Evolutionary conservation across 1,140 invertebrate genomes (phyloP).

Genomic region (Megalonaias nervosa): DNA sequence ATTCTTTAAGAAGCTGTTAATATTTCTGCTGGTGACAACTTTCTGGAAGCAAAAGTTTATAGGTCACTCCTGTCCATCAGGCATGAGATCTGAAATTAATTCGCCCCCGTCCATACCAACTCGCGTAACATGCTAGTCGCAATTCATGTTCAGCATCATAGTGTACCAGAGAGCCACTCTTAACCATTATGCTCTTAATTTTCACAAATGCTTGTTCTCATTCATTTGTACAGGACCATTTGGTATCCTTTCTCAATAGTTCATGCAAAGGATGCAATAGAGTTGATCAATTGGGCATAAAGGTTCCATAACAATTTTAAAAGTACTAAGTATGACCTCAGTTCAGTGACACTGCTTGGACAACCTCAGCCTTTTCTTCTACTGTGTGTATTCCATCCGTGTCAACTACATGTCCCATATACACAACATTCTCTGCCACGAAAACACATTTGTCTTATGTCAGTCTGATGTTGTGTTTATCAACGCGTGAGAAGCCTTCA

Average conservation of each 20-base stretch:
- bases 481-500: conserved; percentile 15
- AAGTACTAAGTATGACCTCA: conserved; percentile 37
- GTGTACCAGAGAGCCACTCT: conserved; percentile 22
- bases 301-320: conserved; percentile 40
- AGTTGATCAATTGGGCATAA: conserved; percentile 36
- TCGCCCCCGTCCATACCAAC: conserved; percentile 70
- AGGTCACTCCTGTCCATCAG: conserved; percentile 62
- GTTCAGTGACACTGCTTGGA: conserved; percentile 33
- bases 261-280: conserved; percentile 29
- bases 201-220: conserved; percentile 29
- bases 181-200: conserved; percentile 33
- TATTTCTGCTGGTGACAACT: conserved; percentile 70
- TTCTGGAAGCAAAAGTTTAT: conserved; percentile 71
- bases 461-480: conserved; percentile 8
- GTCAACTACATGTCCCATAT: conserved; percentile 33
- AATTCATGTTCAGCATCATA: conserved; percentile 29
- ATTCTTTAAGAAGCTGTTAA: conserved; percentile 72
- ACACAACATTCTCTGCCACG: neutral
- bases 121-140: conserved; percentile 72
- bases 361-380: conserved; percentile 35
- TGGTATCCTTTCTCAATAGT: conserved; percentile 27
- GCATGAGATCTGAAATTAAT: conserved; percentile 70
- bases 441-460: conserved; percentile 15
- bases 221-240: conserved; percentile 26
- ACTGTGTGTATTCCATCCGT: conserved; percentile 27